A percentile compares a stretch with the other conserved stretches of the same genome.
Conservation (phyloP, 2,797 vertebrate genomes). For the Brotula barbata region DNA sequence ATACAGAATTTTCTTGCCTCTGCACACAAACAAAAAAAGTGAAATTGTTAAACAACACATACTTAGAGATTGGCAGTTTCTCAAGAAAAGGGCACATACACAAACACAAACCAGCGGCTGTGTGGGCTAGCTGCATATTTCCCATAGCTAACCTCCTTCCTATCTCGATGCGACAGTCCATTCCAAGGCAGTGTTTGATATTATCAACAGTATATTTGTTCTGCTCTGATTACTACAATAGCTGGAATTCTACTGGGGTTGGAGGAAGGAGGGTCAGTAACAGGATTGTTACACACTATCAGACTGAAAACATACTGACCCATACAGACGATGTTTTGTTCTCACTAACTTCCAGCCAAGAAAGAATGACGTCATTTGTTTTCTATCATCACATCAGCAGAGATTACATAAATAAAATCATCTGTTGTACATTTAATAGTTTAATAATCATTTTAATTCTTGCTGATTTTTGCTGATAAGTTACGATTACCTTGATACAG, state of each 20-base stretch:
- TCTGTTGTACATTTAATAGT: neutral
- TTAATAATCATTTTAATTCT: too few relatives aligned
- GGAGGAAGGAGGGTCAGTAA: neutral
- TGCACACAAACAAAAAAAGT: constrained; percentile 9
- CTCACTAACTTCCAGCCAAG: neutral
- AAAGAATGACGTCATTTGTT: neutral
- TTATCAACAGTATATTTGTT: constrained; percentile 53
- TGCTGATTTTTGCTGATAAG: too few relatives aligned
- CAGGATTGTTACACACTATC: neutral
- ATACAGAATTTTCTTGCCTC: neutral
- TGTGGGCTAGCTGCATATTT: constrained; percentile 48
- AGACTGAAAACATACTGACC: neutral
- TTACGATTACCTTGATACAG: too few relatives aligned
- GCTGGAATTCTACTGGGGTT: constrained; percentile 19
- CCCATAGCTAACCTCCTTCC: constrained; percentile 41
- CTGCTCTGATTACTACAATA: constrained; percentile 15
- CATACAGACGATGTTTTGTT: constrained; percentile 7
- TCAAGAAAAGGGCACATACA: neutral
- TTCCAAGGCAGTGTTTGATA: constrained; percentile 44
- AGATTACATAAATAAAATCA: neutral
- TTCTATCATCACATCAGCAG: neutral
- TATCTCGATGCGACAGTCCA: constrained; percentile 29
- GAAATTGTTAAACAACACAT: constrained; percentile 8
- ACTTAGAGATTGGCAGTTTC: neutral
- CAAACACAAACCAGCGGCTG: constrained; percentile 14